Base-by-base conservation (phyloP, 2,888 invertebrate species). In the Myathropa florea region DNA sequence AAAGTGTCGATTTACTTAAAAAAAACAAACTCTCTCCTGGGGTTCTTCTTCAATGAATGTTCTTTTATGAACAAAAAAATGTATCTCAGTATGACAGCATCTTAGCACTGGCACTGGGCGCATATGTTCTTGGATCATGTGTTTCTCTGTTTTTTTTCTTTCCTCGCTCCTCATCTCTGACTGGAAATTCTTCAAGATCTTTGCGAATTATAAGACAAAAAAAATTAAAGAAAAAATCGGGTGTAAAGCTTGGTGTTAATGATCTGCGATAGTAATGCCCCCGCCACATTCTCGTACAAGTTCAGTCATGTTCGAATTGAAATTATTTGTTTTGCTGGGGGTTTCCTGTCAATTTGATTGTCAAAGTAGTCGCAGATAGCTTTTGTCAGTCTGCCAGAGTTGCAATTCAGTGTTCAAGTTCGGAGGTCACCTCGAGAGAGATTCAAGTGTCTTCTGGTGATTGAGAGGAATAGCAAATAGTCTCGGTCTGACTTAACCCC, bases 1-100 rank as follows among this genome's bases (percentile, higher is more conserved):
- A 86, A 78, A 86, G 86, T 86, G 82, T 83, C 86, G 82, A 86
- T 86, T 86, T 83, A 86, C 86, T 86, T 85, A 70, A 73, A 61
- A 61, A 61, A 14, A 61, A 39, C 21, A 61, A 60, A 82, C 77
- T 78, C 78, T 79, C 86, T 86, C 86, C 86, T 83, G 86, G 86
- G 86, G 86, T 86, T 86, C 86, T 75, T 83, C 86, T 85, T 85
- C 60, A 85, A 85, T 85, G 85, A 82, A 85, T 72, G 82, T 60
- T 72, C 59, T 76, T 53, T 39, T 59, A 18, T 18, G 18, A 46
- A 46, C 39, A 57, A 63, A 61, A 68, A 61, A 68, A 78, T 53
- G 14, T 68, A 63, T n/a, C 59, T 46, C 21, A 73, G 30, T 65
- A 80, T 80, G 84, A 84, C 84, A 84, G 75, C 84, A 76, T 84